Evolutionary conservation across 2,797 vertebrate species (phyloP), one percentile per base, ranked within the genome.

Genomic region (Diplodus sargus): DNA sequence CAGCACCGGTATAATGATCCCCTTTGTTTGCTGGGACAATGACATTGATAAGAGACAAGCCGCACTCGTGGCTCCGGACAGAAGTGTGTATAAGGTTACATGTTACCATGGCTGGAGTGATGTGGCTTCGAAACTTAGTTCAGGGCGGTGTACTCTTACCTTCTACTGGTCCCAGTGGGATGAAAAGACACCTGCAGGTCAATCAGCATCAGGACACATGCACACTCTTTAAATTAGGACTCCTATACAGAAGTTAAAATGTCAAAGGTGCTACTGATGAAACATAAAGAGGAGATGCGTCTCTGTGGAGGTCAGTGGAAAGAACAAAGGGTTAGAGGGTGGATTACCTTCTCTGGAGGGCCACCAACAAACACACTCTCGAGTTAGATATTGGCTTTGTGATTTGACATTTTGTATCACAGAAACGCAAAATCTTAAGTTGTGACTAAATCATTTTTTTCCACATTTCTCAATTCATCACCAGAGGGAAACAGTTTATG

Each of bases 11-110:
- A 92, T 90, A 92, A 93, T 85, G 91, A 95, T 95, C 91, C 88
- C 73, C 72, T 94, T 91, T 94, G 94, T 94, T 94, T 91, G 86
- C 87, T 59, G 83, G 92, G 92, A 96, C 94, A 94, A 94, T 89
- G 89, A 89, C 81, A 90, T 71, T 87, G 90, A 94, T 92, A 92
- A 85, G 87, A 92, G 90, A 91, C 86, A 74, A 83, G 77, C 74
- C 4, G 54, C 58, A 54, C 86, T 84, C 62, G 64, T 88, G 84
- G 85, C 89, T 88, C 87, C 88, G 82, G 83, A 90, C 87, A 87
- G 88, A 88, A 88, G 82, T 87, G 76, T 60, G 89, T 91, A 84
- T 93, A 86, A 81, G 77, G 88, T 94, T 94, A 87, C 93, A 86
- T 54, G 78, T 75, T 76, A 61, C 61, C 70, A 54, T 34, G 74